Conservation (phyloP, 2,797 vertebrate species). For the Siniperca scherzeri region DNA sequence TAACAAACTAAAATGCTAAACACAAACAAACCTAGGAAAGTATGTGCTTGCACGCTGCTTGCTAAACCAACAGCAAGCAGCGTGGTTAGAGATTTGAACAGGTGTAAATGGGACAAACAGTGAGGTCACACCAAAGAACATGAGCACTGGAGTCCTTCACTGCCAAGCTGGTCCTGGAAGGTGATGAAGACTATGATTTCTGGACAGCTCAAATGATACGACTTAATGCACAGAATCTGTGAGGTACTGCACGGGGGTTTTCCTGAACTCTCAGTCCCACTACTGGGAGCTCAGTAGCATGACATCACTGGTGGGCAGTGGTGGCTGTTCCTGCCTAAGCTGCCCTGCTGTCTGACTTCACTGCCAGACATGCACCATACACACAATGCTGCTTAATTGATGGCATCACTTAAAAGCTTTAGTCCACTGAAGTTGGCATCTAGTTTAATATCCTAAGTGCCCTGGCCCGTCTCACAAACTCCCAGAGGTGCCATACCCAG, state of each 20-base stretch:
- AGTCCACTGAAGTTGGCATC: conserved; percentile 71
- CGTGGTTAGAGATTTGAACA: too few relatives aligned
- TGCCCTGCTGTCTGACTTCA: conserved; percentile 49
- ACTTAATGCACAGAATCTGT: neutral
- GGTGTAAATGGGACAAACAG: too few relatives aligned
- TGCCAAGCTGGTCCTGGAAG: too few relatives aligned
- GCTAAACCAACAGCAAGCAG: too few relatives aligned
- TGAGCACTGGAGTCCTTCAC: too few relatives aligned
- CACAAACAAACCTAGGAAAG: too few relatives aligned
- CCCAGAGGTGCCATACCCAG: conserved; percentile 51
- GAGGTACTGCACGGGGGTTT: neutral
- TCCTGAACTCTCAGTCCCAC: conserved; percentile 2
- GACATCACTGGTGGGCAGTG: conserved; percentile 48
- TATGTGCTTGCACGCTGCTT: too few relatives aligned
- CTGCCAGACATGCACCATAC: conserved; percentile 67
- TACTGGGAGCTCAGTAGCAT: conserved; percentile 24
- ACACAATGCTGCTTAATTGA: conserved; percentile 75
- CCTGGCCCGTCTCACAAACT: conserved; percentile 50
- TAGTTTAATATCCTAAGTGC: conserved; percentile 76
- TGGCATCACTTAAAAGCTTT: conserved; percentile 71
- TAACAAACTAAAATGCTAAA: too few relatives aligned
- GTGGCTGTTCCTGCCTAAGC: conserved; percentile 36
- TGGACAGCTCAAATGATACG: neutral
- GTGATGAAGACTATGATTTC: neutral
- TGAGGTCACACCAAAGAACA: too few relatives aligned